These are phyloP conservation scores for Plebejus argus DNA, from an alignment of 2,888 invertebrate species.

Conservation along the genomic window DNA sequence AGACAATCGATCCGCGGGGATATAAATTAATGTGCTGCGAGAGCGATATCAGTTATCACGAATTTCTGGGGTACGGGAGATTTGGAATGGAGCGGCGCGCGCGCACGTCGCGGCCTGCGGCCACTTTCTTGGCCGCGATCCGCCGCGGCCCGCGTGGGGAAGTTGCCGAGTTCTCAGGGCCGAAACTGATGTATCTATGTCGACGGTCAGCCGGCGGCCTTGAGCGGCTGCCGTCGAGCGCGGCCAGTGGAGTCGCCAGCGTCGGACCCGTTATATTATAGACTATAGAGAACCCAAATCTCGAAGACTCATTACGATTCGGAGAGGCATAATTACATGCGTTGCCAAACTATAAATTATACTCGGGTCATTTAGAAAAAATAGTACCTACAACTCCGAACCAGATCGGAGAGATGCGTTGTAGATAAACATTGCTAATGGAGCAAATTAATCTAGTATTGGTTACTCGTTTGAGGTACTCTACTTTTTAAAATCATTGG, in stretches of 20 bases:
- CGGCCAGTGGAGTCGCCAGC: constrained; percentile 54
- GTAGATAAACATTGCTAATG: neutral
- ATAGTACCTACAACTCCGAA: neutral
- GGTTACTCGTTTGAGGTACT: neutral
- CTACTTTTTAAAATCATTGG: neutral
- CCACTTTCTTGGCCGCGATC: constrained; percentile 76
- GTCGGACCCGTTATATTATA: constrained; percentile 72
- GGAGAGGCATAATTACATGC: neutral
- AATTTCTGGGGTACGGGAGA: constrained; percentile 20
- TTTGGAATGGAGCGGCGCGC: constrained; percentile 23
- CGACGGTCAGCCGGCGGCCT: constrained; percentile 79
- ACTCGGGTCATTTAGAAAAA: neutral
- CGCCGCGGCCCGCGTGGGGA: constrained; percentile 59
- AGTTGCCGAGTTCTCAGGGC: constrained; percentile 67
- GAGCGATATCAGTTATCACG: neutral
- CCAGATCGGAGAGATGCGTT: neutral
- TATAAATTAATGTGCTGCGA: constrained; percentile 48
- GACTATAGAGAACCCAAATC: constrained; percentile 70
- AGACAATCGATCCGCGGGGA: constrained; percentile 21
- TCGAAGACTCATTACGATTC: constrained; percentile 36
- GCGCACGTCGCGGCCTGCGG: constrained; percentile 47
- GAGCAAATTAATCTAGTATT: neutral
- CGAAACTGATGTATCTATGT: constrained; percentile 77
- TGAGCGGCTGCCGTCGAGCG: constrained; percentile 75
- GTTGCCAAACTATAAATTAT: neutral